Evolutionary conservation across 2,888 invertebrate genomes (phyloP), one percentile per base, ranked within the genome.

Genomic region (Ichneumoninae sp.): DNA sequence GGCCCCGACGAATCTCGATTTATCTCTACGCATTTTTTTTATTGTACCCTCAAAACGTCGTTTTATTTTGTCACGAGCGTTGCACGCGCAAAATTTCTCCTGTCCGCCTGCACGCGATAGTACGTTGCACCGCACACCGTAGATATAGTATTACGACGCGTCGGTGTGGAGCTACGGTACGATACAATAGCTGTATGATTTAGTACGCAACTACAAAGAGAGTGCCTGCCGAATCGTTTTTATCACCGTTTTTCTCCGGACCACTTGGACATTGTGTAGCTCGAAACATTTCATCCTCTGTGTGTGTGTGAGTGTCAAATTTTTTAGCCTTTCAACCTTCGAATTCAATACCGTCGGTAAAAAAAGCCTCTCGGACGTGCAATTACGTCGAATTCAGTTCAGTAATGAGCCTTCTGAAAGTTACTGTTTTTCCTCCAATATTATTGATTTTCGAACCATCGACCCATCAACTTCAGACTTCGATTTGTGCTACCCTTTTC

Each of bases 11-110:
- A 47, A 68, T 13, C 68, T 33, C 26, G 66, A 36, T 47, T 74
- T 54, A 26, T 33, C 66, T 80, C 66, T 16, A 13, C 30, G 30
- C 33, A 33, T 62, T 62, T 62, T 62, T 60, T 80, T 68, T 74
- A 44, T 54, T 66, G 52, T 47, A 68, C 66, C 47, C 44, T 54
- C 74, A 60, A 66, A 80, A 68, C 44, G 54, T 54, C 44, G 57
- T 57, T 69, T 33, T 62, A 36, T 74, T 80, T 33, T 68, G 13
- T 57, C 57, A 30, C 33, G 60, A 60, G 77, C 3, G 54, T 10
- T 44, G 68, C 33, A n/a, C 54, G 40, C 40, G 54, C 16, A 62
- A 62, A 47, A 78, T 62, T 70, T 50, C 16, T 36, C 33, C 40
- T 44, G 13, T 36, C 36, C 7, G 62, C 62, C 2, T 16, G 16